Conservation (phyloP, 2,797 vertebrate genomes). For the Pterois miles region DNA sequence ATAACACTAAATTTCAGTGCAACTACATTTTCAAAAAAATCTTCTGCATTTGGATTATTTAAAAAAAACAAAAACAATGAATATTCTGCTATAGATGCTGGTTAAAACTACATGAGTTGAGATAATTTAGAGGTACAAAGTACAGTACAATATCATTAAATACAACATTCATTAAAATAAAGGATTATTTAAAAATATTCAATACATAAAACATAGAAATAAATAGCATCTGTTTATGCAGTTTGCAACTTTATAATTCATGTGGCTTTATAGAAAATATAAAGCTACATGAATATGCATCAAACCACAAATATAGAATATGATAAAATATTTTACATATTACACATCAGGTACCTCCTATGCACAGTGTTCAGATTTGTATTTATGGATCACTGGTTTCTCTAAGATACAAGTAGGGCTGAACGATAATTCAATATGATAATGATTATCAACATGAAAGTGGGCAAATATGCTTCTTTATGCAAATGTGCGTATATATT, state of each 20-base stretch:
- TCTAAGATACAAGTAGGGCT: too few species aligned
- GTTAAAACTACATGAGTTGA: background rate
- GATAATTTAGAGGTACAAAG: background rate
- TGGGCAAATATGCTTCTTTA: too few species aligned
- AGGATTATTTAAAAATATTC: background rate
- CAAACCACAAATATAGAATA: background rate
- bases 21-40: background rate
- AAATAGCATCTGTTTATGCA: background rate
- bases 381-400: background rate
- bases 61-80: background rate
- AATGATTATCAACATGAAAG: too few species aligned
- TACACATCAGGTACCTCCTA: background rate
- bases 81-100: background rate
- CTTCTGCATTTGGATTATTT: background rate
- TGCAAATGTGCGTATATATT: too few species aligned
- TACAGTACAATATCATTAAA: background rate
- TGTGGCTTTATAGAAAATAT: background rate
- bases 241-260: background rate
- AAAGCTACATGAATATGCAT: background rate
- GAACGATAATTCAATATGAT: too few species aligned
- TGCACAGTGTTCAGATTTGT: background rate
- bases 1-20: background rate
- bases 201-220: background rate
- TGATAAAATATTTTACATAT: rapidly evolving
- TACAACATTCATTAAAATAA: background rate